These are phyloP conservation scores for Gymnoscopelus microlampas DNA, from an alignment of 2,797 vertebrate species.

Conservation along the genomic window DNA sequence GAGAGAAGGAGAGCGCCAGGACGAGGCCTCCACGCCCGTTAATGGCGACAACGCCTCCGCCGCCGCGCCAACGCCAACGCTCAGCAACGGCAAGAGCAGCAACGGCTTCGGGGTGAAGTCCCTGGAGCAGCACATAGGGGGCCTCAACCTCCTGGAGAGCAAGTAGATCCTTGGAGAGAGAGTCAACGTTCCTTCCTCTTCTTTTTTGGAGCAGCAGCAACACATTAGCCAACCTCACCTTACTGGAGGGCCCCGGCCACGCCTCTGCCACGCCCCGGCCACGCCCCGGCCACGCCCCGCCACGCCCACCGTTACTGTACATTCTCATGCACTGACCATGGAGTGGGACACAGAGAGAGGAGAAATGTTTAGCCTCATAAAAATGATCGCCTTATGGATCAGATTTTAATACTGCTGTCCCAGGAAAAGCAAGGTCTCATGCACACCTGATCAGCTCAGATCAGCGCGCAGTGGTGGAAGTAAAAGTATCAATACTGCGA, in stretches of 20 bases:
- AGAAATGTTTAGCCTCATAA: conserved; percentile 6
- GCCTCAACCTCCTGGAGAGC: conserved; percentile 89
- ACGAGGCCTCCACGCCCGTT: conserved; percentile 75
- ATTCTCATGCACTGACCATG: conserved; percentile 38
- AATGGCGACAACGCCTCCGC: conserved; percentile 61
- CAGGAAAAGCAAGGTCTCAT: too few relatives aligned
- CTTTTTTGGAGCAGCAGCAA: conserved; percentile 78
- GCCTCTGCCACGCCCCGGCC: conserved; percentile 38
- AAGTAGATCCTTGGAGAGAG: conserved; percentile 72
- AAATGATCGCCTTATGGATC: conserved; percentile 33
- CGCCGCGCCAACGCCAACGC: background rate
- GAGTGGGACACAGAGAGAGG: conserved; percentile 23
- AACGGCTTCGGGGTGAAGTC: conserved; percentile 85
- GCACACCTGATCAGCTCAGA: too few relatives aligned
- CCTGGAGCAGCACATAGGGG: conserved; percentile 87
- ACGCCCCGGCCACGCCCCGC: conserved; percentile 9
- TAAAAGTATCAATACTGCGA: too few relatives aligned
- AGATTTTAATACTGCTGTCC: conserved; percentile 30
- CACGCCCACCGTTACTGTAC: conserved; percentile 13
- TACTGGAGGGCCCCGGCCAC: conserved; percentile 79
- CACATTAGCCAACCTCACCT: conserved; percentile 78
- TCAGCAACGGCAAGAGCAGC: conserved; percentile 80
- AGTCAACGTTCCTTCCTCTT: conserved; percentile 14
- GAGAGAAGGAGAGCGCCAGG: conserved; percentile 79
- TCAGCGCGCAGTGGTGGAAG: too few relatives aligned